Percentiles rank a stretch among this genome's conserved stretches.
Conservation (phyloP, 2,797 vertebrate species). For the Halcyon badia region DNA sequence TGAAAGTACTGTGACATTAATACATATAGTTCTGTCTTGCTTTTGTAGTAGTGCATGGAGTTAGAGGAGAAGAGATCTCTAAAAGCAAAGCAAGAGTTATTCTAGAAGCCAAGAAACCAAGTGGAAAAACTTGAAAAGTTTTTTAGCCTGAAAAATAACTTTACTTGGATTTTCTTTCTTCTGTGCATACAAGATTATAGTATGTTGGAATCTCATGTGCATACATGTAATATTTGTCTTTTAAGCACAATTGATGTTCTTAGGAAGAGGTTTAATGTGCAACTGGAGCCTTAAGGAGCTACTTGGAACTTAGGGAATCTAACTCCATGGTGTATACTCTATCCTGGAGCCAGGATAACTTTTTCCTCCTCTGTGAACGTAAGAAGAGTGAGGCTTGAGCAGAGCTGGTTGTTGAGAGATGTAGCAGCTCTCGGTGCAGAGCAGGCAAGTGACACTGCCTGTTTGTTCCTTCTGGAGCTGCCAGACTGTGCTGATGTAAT, state of each 20-base stretch:
- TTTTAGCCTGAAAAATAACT: background rate
- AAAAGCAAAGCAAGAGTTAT: background rate
- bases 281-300: background rate
- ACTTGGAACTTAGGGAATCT: background rate
- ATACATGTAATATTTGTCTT: background rate
- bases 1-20: background rate
- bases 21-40: background rate
- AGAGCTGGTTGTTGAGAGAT: background rate
- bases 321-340: no score
- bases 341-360: background rate
- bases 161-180: background rate
- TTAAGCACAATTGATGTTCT: background rate
- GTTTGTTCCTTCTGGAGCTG: background rate
- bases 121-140: background rate
- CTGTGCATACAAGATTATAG: background rate
- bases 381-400: background rate
- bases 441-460: background rate
- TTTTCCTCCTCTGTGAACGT: accelerated
- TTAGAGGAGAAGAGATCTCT: background rate
- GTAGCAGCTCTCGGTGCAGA: background rate
- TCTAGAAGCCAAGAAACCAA: background rate
- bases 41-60: background rate
- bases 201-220: background rate
- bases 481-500: background rate
- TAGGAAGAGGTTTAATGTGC: background rate